A percentile compares a stretch with the other conserved stretches of the same genome.
Conservation (phyloP, 2,113 vertebrate species). For the Typhlomys cinereus region DNA sequence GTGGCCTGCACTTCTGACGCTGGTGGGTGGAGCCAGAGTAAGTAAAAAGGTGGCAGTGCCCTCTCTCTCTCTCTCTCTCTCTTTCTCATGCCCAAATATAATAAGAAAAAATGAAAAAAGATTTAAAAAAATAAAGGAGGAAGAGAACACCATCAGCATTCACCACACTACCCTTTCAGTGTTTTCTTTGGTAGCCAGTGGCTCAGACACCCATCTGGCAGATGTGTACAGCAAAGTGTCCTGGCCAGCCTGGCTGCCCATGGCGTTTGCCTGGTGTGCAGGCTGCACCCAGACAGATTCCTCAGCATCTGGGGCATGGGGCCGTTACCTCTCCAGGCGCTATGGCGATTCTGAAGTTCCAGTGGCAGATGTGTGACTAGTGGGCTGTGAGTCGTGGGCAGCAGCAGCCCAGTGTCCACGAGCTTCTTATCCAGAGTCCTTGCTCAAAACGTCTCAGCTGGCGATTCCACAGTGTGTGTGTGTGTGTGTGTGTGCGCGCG, state of each 20-base stretch:
- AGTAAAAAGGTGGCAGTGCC: too few species aligned
- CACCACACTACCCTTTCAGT: neutral
- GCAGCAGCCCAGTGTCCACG: too few species aligned
- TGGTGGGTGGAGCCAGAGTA: too few species aligned
- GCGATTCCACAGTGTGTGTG: neutral
- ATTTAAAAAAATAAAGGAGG: too few species aligned
- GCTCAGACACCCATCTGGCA: neutral
- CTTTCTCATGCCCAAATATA: too few species aligned
- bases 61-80: too few species aligned
- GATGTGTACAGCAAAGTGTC: neutral
- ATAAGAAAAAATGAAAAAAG: too few species aligned
- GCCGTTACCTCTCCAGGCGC: too few species aligned
- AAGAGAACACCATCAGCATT: too few species aligned
- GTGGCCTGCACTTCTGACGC: too few species aligned
- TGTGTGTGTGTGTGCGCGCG: neutral
- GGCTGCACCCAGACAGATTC: neutral
- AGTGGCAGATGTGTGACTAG: neutral
- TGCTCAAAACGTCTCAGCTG: neutral
- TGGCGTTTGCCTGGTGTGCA: neutral
- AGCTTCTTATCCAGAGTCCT: neutral
- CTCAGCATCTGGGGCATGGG: neutral
- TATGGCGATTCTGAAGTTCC: neutral
- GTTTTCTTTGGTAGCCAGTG: neutral
- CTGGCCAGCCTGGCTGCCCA: neutral
- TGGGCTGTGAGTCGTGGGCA: fast-evolving